Percentiles rank a stretch among this genome's conserved stretches.
These are phyloP conservation scores for Enteromius treurensis DNA, from an alignment of 2,797 vertebrate genomes.

Conservation along the genomic window DNA sequence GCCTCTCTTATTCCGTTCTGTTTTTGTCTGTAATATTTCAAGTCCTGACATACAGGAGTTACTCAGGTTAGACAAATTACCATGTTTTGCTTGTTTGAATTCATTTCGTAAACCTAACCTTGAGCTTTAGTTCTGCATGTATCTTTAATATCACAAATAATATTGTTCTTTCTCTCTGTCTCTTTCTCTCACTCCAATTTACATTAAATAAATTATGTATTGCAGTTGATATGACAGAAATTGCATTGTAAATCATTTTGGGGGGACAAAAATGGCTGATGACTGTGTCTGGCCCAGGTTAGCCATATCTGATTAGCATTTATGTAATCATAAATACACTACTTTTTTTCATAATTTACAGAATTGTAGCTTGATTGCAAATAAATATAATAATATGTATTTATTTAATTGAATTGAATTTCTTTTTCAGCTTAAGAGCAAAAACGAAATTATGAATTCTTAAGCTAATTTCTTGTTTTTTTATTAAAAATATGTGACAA, in stretches of 20 bases:
- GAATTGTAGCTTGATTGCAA: background rate
- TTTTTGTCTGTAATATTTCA: conserved; percentile 15
- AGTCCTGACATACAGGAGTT: background rate
- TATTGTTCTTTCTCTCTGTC: background rate
- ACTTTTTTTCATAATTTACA: background rate
- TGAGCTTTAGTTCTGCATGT: conserved; percentile 10
- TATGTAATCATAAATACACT: background rate
- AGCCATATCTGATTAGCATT: background rate
- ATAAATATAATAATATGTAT: background rate
- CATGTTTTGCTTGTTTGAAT: background rate
- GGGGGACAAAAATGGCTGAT: background rate
- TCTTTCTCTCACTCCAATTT: background rate
- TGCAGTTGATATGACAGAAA: background rate
- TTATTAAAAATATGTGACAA: background rate
- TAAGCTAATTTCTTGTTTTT: background rate
- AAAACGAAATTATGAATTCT: background rate
- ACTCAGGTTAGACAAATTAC: background rate
- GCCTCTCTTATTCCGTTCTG: background rate
- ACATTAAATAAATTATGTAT: background rate
- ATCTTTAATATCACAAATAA: conserved; percentile 44
- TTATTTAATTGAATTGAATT: background rate
- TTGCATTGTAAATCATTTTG: background rate
- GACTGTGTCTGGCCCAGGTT: background rate
- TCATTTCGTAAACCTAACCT: background rate
- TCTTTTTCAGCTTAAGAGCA: background rate